phyloP scores from a whole-genome alignment of 1,140 invertebrate genomes.

The Papilio helenus region DNA sequence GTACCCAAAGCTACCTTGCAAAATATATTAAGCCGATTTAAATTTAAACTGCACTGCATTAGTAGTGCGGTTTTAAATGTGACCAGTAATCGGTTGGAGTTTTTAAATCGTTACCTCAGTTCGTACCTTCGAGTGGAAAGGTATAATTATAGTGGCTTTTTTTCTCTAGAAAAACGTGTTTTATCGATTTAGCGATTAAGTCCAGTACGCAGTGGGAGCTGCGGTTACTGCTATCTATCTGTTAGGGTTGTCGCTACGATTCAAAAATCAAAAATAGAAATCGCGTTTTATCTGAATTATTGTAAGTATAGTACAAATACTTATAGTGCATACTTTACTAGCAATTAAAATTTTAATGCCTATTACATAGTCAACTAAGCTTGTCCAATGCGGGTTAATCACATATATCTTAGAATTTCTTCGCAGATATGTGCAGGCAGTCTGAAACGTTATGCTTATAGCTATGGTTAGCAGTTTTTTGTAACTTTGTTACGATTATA shows the following conservation, averaged over 20 bases:
- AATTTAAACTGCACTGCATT: conserved; percentile 29
- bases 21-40: conserved; percentile 27
- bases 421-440: no score
- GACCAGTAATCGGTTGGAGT: conserved; percentile 36
- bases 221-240: conserved; percentile 39
- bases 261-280: neutral
- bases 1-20: neutral
- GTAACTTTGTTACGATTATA: no score
- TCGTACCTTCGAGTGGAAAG: conserved; percentile 39
- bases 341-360: no score
- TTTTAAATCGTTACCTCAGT: conserved; percentile 28
- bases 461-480: no score
- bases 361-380: no score
- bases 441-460: no score
- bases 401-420: no score
- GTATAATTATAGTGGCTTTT: conserved; percentile 43
- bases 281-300: no score
- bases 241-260: conserved; percentile 10
- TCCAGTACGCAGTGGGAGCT: conserved; percentile 40
- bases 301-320: no score
- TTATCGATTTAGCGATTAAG: conserved; percentile 44
- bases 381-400: no score
- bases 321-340: no score
- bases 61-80: conserved; percentile 37
- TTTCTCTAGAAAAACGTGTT: conserved; percentile 41